Percentiles rank a stretch among this genome's conserved stretches.
Conservation (phyloP, 2,113 vertebrate species). For the Barnardius zonarius region DNA sequence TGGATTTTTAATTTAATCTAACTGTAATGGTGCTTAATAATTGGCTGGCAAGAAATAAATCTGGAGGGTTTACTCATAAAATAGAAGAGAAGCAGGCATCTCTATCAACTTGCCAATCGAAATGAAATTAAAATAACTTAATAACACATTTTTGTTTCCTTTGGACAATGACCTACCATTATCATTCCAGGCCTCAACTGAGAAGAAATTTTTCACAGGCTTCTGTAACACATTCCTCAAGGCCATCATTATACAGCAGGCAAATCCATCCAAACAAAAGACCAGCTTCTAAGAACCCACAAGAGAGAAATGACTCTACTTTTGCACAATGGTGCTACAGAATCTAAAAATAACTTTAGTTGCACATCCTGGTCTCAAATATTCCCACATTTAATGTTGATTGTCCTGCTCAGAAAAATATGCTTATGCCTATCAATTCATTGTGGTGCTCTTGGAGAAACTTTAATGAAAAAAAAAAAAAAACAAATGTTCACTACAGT, state of each 20-base stretch:
- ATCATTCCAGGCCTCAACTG: conserved; percentile 11
- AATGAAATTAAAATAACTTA: conserved; percentile 63
- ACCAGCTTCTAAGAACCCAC: background rate
- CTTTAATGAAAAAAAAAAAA: background rate
- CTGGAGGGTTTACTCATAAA: conserved; percentile 2
- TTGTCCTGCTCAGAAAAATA: background rate
- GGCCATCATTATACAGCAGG: conserved; percentile 15
- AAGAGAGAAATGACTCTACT: background rate
- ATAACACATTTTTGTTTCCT: conserved; percentile 54
- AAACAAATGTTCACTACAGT: background rate
- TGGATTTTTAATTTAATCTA: conserved; percentile 48
- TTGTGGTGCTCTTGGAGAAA: background rate
- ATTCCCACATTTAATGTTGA: background rate
- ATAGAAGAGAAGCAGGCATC: conserved; percentile 38
- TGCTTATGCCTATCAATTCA: background rate
- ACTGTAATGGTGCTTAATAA: conserved; percentile 18
- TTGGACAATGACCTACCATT: conserved; percentile 37
- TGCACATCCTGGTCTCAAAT: background rate
- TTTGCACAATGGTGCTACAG: background rate
- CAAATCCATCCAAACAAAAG: conserved; percentile 32
- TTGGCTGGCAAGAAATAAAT: conserved; percentile 9
- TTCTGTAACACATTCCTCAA: conserved; percentile 29
- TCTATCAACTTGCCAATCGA: conserved; percentile 39
- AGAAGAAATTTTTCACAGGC: conserved; percentile 22
- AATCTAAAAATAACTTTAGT: conserved; percentile 21